Evolutionary conservation across 2,888 invertebrate species (phyloP).

Genomic region (Carterocephalus palaemon): DNA sequence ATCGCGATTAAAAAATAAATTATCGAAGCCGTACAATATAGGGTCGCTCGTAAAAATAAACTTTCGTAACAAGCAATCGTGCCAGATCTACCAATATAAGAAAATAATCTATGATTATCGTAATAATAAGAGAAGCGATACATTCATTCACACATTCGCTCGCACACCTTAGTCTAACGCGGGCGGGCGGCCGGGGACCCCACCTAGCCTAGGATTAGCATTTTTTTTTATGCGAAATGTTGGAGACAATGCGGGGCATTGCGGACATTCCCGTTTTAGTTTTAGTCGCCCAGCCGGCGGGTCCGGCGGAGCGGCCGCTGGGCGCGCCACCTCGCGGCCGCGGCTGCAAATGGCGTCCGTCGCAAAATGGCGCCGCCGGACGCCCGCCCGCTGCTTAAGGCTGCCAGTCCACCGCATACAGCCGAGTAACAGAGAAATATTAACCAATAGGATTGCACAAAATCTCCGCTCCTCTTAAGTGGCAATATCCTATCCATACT

Average conservation of each 20-base stretch:
- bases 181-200: too few relatives aligned
- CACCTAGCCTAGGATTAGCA: constrained; percentile 39
- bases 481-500: too few relatives aligned
- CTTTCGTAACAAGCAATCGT: constrained; percentile 54
- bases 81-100: constrained; percentile 61
- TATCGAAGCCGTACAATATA: constrained; percentile 57
- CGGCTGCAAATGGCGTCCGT: constrained; percentile 55
- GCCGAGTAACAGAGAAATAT: too few relatives aligned
- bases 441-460: too few relatives aligned
- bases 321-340: too few relatives aligned
- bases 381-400: constrained; percentile 42
- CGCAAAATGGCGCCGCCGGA: constrained; percentile 49
- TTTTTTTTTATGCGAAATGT: constrained; percentile 60
- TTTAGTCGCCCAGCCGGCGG: constrained; percentile 54
- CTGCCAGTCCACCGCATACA: too few relatives aligned
- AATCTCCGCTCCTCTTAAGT: too few relatives aligned
- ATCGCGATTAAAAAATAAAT: constrained; percentile 63
- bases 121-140: constrained; percentile 60
- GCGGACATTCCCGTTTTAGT: constrained; percentile 62
- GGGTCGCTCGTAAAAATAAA: constrained; percentile 50
- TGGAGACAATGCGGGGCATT: constrained; percentile 59
- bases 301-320: constrained; percentile 64
- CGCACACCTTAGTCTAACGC: constrained; percentile 56
- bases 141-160: constrained; percentile 54
- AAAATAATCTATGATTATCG: constrained; percentile 61